Conservation (phyloP, 2,113 vertebrate genomes). For the Ia io region DNA sequence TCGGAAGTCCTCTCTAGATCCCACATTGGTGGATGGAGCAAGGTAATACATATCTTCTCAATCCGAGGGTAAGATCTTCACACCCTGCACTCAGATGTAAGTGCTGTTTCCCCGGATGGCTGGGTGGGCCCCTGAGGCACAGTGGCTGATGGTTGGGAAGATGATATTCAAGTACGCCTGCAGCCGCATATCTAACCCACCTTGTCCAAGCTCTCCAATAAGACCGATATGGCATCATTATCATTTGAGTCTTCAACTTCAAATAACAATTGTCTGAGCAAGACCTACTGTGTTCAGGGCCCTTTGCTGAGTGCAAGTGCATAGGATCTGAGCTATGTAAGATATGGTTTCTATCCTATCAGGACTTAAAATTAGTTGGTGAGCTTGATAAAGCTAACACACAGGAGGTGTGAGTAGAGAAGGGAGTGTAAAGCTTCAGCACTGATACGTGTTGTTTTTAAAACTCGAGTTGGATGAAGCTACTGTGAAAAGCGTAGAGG, state of each 20-base stretch:
- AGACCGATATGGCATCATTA: background rate
- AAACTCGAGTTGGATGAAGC: background rate
- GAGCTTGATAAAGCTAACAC: background rate
- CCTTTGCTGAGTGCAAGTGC: background rate
- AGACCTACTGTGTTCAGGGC: background rate
- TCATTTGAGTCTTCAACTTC: background rate
- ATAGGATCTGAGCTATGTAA: background rate
- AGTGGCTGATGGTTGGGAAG: background rate
- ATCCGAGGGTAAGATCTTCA: background rate
- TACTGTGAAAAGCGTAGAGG: background rate
- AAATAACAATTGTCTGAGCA: background rate
- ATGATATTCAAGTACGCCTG: too few species aligned
- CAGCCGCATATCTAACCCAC: accelerated
- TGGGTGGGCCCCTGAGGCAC: background rate
- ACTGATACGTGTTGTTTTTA: background rate
- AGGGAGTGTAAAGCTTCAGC: background rate
- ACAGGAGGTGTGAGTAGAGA: background rate
- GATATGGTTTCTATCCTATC: background rate
- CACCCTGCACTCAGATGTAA: background rate
- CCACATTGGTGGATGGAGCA: background rate
- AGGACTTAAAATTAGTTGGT: background rate
- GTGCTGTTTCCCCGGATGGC: background rate
- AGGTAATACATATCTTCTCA: background rate
- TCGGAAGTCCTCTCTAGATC: background rate
- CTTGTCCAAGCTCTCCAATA: background rate